phyloP scores from a whole-genome alignment of 2,113 vertebrate species.

The Sula dactylatra region DNA sequence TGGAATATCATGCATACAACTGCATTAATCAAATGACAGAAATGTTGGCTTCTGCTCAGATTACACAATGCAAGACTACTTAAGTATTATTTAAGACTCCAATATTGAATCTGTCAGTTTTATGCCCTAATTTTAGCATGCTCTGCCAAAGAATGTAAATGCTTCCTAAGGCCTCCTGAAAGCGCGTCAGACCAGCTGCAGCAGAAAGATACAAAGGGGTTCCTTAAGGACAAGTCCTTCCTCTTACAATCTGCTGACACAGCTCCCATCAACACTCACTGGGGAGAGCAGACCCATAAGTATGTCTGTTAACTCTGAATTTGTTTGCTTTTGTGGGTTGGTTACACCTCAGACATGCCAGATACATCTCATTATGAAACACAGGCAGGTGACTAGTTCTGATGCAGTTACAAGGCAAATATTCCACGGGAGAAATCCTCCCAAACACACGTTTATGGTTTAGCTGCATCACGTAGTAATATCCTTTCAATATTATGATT shows the following conservation, averaged over 20 bases:
- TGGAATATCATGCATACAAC: background rate
- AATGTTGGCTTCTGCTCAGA: background rate
- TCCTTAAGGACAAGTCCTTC: conserved; percentile 49
- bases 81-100: background rate
- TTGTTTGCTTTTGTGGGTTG: background rate
- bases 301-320: background rate
- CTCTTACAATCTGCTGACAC: background rate
- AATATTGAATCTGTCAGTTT: background rate
- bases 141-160: background rate
- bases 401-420: background rate
- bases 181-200: conserved; percentile 12
- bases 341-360: background rate
- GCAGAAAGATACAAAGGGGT: conserved; percentile 24
- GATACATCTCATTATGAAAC: background rate
- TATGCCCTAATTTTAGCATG: background rate
- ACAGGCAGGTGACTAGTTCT: background rate
- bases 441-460: background rate
- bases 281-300: background rate
- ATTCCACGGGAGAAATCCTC: background rate
- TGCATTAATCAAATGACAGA: background rate
- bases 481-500: background rate
- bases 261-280: background rate
- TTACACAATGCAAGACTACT: background rate
- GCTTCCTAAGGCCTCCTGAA: background rate
- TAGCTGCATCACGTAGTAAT: background rate